phyloP scores from a whole-genome alignment of 2,888 invertebrate species.

The Camponotus fellah region DNA sequence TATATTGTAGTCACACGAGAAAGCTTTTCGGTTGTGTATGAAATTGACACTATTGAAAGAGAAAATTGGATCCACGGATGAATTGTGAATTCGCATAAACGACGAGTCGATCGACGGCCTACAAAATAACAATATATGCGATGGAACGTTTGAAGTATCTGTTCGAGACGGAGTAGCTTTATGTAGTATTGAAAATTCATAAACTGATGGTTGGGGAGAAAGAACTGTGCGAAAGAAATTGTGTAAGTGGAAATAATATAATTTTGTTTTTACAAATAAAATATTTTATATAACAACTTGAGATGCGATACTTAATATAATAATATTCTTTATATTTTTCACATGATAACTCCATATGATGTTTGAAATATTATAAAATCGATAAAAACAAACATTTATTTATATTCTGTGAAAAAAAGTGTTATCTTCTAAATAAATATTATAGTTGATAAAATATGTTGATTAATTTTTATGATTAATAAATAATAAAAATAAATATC shows the following conservation, averaged over 20 bases:
- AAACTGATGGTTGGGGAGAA: not conserved
- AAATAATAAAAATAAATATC: not conserved
- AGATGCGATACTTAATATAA: not conserved
- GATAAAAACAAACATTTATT: not conserved
- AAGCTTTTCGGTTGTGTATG: slow-evolving; percentile 37
- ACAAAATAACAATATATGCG: slow-evolving; percentile 21
- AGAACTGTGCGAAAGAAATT: not conserved
- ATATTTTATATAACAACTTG: not conserved
- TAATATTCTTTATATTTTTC: not conserved
- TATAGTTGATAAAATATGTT: not conserved
- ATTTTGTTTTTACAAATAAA: not conserved
- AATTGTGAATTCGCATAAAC: slow-evolving; percentile 42
- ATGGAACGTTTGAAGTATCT: slow-evolving; percentile 29
- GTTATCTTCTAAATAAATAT: not conserved
- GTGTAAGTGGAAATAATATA: not conserved
- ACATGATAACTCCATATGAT: not conserved
- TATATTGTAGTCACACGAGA: slow-evolving; percentile 35
- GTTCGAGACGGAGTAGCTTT: slow-evolving; percentile 2
- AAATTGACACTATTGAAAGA: slow-evolving; percentile 52
- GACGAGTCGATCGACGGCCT: slow-evolving; percentile 41
- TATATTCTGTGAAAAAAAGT: not conserved
- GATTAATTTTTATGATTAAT: not conserved
- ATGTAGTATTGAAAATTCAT: slow-evolving; percentile 33
- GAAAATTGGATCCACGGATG: slow-evolving; percentile 56
- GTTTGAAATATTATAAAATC: not conserved